Conservation (phyloP, 53 echinoderm and acorn worm genomes). For the Henricia sp. region DNA sequence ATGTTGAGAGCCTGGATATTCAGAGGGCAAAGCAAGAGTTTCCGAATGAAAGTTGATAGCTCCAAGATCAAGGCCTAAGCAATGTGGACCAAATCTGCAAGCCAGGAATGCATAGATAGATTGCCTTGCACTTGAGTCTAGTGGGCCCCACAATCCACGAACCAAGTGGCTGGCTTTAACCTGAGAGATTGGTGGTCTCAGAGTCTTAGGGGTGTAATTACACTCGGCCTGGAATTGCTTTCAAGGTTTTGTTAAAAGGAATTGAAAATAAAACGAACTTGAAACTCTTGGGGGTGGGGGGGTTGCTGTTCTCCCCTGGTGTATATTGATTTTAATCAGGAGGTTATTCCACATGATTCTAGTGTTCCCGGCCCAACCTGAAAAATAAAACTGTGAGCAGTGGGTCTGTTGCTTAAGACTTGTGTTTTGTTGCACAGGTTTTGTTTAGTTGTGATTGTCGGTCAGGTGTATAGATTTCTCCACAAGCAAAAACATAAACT, state of each 20-base stretch:
- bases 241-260: not conserved
- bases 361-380: no score
- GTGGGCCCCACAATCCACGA: not conserved
- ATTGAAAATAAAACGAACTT: not conserved
- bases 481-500: no score
- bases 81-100: conserved; percentile 19
- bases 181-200: not conserved
- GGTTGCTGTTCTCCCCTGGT: not conserved
- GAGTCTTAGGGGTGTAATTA: conserved; percentile 6
- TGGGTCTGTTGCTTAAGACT: no score
- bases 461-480: no score
- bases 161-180: not conserved
- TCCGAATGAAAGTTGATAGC: conserved; percentile 26
- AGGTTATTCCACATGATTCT: not conserved
- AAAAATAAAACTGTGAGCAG: no score
- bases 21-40: conserved; percentile 2
- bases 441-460: no score
- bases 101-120: no score
- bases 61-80: conserved; percentile 18
- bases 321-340: not conserved
- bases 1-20: no score
- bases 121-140: conserved; percentile 30
- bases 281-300: not conserved
- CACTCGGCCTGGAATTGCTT: conserved; percentile 6
- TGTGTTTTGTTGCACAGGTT: no score